Conservation (phyloP, 2,797 vertebrate genomes). For the Chrysocyon brachyurus region DNA sequence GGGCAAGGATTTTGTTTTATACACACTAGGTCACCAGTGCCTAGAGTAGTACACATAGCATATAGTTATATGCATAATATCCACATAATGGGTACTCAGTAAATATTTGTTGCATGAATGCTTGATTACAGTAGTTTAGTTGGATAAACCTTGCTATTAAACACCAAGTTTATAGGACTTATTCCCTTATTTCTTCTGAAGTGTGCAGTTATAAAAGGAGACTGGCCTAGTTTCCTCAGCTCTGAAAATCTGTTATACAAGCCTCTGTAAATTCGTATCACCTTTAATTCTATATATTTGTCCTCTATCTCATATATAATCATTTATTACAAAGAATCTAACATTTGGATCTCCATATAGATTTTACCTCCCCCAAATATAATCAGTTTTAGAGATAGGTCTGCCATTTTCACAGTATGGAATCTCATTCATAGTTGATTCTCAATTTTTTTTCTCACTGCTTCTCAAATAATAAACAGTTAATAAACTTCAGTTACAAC, state of each 20-base stretch:
- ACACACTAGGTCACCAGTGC: background rate
- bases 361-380: conserved; percentile 21
- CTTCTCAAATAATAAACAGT: conserved; percentile 45
- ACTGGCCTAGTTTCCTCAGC: conserved; percentile 8
- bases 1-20: background rate
- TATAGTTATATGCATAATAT: background rate
- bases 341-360: background rate
- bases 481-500: background rate
- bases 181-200: conserved; percentile 36
- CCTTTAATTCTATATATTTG: conserved; percentile 41
- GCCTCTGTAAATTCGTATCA: background rate
- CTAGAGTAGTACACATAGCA: background rate
- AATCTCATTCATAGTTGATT: conserved; percentile 38
- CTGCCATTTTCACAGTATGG: background rate
- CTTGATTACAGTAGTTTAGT: conserved; percentile 53
- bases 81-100: background rate
- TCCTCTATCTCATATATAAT: background rate
- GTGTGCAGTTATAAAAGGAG: background rate
- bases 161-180: conserved; percentile 29
- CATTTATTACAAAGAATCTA: conserved; percentile 31
- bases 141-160: conserved; percentile 31
- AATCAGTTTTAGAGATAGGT: conserved; percentile 22
- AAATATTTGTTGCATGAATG: conserved; percentile 18
- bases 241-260: conserved; percentile 33
- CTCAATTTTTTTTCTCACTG: conserved; percentile 52